Conservation (phyloP, 2,888 invertebrate genomes). For the Megalurothrips usitatus region DNA sequence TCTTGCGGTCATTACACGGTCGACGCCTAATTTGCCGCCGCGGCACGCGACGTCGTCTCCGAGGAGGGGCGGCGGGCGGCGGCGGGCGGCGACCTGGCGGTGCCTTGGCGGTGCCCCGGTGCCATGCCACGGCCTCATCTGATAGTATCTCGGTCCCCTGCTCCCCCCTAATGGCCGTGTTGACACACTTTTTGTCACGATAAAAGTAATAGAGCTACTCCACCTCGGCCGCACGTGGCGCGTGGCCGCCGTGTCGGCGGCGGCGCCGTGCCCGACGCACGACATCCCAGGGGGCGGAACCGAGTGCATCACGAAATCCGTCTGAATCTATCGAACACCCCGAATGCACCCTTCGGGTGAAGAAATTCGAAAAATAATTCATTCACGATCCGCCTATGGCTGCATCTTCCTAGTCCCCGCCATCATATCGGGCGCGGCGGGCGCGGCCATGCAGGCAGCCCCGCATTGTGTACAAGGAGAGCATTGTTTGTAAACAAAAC, state of each 20-base stretch:
- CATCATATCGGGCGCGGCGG: no score
- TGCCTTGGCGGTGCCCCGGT: neutral
- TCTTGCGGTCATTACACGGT: neutral
- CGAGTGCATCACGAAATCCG: no score
- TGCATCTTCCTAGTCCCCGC: no score
- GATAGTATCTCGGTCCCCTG: neutral
- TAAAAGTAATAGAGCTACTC: constrained; percentile 20
- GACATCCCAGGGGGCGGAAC: no score
- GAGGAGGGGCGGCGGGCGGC: neutral
- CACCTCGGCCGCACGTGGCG: neutral
- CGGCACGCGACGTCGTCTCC: constrained; percentile 12
- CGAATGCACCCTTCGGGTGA: no score
- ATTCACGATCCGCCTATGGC: no score
- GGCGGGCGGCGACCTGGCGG: neutral
- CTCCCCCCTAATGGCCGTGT: constrained; percentile 15
- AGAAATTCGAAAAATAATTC: no score
- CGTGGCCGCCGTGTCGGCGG: neutral
- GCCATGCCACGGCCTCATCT: neutral
- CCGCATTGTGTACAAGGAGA: no score
- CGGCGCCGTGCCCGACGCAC: no score
- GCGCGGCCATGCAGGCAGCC: no score
- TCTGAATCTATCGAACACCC: no score
- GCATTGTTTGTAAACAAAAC: no score
- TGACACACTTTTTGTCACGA: constrained; percentile 26
- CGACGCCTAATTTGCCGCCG: constrained; percentile 5